These are phyloP conservation scores for Fukomys damarensis DNA, from an alignment of 2,113 vertebrate genomes.

Conservation along the genomic window DNA sequence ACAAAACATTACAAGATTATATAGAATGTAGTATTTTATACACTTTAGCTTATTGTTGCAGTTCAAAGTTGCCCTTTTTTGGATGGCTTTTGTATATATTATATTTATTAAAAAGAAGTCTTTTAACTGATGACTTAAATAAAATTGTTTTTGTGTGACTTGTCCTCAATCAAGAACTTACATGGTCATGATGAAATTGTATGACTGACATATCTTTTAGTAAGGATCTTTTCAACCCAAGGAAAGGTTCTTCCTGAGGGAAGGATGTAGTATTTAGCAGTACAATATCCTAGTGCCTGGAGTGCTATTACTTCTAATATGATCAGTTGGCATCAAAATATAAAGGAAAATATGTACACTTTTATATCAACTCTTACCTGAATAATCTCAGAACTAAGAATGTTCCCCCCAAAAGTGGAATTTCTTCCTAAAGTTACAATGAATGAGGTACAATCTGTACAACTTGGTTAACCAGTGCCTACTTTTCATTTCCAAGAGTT, in stretches of 20 bases:
- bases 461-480: constrained; percentile 44
- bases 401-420: constrained; percentile 66
- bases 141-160: not conserved
- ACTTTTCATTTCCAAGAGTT: constrained; percentile 35
- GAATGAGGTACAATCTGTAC: constrained; percentile 56
- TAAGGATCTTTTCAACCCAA: not conserved
- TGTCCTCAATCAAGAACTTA: constrained; percentile 35
- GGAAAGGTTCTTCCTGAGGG: too few relatives aligned
- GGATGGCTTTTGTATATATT: not conserved
- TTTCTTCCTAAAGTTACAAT: constrained; percentile 47
- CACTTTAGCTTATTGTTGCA: constrained; percentile 62
- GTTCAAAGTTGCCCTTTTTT: not conserved
- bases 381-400: constrained; percentile 53
- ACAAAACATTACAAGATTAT: constrained; percentile 30
- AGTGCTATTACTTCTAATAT: constrained; percentile 32
- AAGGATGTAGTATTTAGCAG: constrained; percentile 25
- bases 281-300: not conserved
- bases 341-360: constrained; percentile 51
- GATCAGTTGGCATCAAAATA: not conserved
- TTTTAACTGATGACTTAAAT: constrained; percentile 30
- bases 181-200: constrained; percentile 16
- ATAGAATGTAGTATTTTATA: constrained; percentile 46
- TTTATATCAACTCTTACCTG: constrained; percentile 78
- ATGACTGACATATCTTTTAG: not conserved
- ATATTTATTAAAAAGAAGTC: not conserved